A percentile compares a stretch with the other conserved stretches of the same genome.
phyloP scores from a whole-genome alignment of 2,113 vertebrate genomes.

The Limanda limanda region DNA sequence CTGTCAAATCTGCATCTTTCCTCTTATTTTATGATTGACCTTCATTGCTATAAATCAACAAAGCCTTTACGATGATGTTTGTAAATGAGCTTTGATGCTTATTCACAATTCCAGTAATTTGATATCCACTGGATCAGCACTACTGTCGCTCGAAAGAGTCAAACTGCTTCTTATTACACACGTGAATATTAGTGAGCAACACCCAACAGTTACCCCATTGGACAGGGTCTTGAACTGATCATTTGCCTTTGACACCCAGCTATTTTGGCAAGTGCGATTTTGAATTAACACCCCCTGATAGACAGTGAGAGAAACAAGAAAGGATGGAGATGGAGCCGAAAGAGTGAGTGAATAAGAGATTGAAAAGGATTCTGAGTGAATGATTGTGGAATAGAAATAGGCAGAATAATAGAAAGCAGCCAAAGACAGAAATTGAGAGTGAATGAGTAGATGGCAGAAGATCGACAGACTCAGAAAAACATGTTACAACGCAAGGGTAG shows the following conservation, averaged over 20 bases:
- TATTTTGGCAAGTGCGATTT: conserved; percentile 29
- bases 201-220: not conserved
- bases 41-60: conserved; percentile 11
- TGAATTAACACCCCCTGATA: conserved; percentile 34
- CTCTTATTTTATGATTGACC: conserved; percentile 3
- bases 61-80: not conserved
- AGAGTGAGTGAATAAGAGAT: conserved; percentile 43
- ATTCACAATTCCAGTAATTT: conserved; percentile 28
- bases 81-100: not conserved
- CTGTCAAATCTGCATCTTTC: conserved; percentile 6
- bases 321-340: conserved; percentile 22
- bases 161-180: conserved; percentile 16
- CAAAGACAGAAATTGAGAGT: conserved; percentile 43
- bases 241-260: conserved; percentile 7
- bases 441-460: conserved; percentile 33
- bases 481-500: conserved; percentile 30
- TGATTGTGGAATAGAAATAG: conserved; percentile 54
- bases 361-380: conserved; percentile 51
- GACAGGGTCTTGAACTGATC: not conserved
- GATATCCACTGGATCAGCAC: conserved; percentile 15
- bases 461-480: conserved; percentile 21
- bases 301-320: conserved; percentile 20
- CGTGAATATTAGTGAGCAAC: conserved; percentile 2
- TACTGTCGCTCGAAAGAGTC: conserved; percentile 30
- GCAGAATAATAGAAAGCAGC: conserved; percentile 54